Evolutionary conservation across 2,113 vertebrate species (phyloP), one percentile per base, ranked within the genome.

Genomic region (Aspidoscelis tigris): DNA sequence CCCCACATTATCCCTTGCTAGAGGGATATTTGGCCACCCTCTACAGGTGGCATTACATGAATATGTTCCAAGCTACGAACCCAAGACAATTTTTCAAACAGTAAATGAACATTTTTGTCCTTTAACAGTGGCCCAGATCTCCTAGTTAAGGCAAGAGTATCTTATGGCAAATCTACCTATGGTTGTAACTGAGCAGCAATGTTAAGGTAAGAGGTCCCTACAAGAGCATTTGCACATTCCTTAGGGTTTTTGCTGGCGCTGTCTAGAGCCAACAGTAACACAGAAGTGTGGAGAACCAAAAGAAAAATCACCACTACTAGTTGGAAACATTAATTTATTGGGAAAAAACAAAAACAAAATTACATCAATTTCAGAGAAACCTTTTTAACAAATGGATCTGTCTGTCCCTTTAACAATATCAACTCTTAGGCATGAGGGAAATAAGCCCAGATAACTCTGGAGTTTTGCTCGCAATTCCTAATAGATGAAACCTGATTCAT

Each of bases 251-350:
- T 71, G 11, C 58, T 10, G 55, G 26, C 5, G 20, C 41, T 64
- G 43, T 82, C 7, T 7, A 64, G 70, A 71, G 3, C n/a, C 24
- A 73, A 18, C 20, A 12, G 2, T 21, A 20, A 83, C 33, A 21
- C 33, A 50, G 33, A 26, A 39, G 5, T 18, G 16, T 44, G 10
- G 68, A 24, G 39, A 18, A 44, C 72, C 16, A n/a, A n/a, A 82
- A 81, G 14, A 75, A 83, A 66, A 44, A n/a, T 26, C 9, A 41
- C 87, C 64, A 71, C 84, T 1, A 3, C 1, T 20, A 72, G 88
- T 87, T 91, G 93, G 89, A 92, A 94, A 92, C 76, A 58, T 89
- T 86, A 74, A 74, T 94, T 94, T 94, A 94, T 94, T 94, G 68
- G 14, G 33, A 33, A 33, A 33, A 33, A 33, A 33, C 33, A 92